Base-by-base conservation (phyloP, 92 coral and sea anemone genomes). In the Scolanthus callimorphus region DNA sequence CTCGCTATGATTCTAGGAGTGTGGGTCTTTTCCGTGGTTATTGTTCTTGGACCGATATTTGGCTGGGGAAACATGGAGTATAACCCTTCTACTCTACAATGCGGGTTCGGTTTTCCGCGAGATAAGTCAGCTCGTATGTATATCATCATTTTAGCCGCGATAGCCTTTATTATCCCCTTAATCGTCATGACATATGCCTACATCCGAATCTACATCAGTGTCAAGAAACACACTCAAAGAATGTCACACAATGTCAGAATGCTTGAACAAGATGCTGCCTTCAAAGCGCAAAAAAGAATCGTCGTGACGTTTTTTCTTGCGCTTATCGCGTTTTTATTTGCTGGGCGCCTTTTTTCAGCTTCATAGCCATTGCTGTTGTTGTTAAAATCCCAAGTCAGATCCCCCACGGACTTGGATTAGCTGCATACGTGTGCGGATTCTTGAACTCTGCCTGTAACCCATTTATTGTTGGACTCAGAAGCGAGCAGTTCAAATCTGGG, bases 11-110 rank as follows among this genome's bases (percentile, higher is more conserved):
- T 87, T 26, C 25, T 78, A 4, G 86, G 72, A 0, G 86, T 73
- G 13, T 87, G 96, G 96, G 39, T 71, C 11, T 29, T 87, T 24
- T 61, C 96, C 2, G 77, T 55, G 20, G 25, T 57, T 12, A 74
- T 87, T 21, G 73, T 88, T 3, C 70, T 83, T 2, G 90, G 90
- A 1, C 96, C 96, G 27, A 9, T 73, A 39, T 52, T 87, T 17
- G 96, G 96, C 60, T 87, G 96, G 96, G 96, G 96, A 15, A 66
- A 66, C 10, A 73, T 60, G 74, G 78, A 66, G 6, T 87, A 78
- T 57, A 87, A 87, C 57, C 79, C 59, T 19, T 72, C 96, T 0
- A 79, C 96, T 20, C 57, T 87, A 3, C 96, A 87, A 51, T 87
- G 96, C 28, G 96, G 96, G 11, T 82, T 67, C 25, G 83, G 81